phyloP scores from a whole-genome alignment of 2,113 vertebrate genomes.

The Pica pica region DNA sequence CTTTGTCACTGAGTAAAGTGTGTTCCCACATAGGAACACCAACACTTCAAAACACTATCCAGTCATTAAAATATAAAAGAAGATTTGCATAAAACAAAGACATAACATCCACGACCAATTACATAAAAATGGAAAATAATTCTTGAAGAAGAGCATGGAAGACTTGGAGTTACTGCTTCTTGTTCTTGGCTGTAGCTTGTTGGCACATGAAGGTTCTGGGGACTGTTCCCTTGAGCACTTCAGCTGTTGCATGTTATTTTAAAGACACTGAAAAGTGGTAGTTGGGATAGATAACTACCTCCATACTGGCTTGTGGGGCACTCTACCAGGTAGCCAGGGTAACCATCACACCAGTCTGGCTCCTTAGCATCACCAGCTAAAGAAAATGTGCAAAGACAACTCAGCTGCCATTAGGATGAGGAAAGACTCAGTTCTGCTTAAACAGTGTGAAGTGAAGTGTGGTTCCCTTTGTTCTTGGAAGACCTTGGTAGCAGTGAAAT shows the following conservation, averaged over 20 bases:
- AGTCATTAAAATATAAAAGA: not conserved
- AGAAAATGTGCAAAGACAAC: not conserved
- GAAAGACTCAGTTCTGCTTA: not conserved
- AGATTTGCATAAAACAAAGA: not conserved
- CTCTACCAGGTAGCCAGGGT: not conserved
- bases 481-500: not conserved
- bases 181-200: not conserved
- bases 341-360: not conserved
- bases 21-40: not conserved
- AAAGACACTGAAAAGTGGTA: not conserved
- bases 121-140: not conserved
- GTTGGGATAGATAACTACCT: not conserved
- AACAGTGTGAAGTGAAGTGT: not conserved
- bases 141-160: not conserved
- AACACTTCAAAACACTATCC: not conserved
- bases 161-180: not conserved
- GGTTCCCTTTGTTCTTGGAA: not conserved
- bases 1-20: not conserved
- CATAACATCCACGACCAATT: not conserved
- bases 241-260: not conserved
- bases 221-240: not conserved
- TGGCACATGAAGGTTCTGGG: not conserved
- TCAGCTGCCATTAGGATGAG: not conserved
- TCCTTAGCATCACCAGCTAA: not conserved
- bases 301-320: not conserved